Evolutionary conservation across 1,140 invertebrate species (phyloP).

Genomic region (Drosophila nannoptera): DNA sequence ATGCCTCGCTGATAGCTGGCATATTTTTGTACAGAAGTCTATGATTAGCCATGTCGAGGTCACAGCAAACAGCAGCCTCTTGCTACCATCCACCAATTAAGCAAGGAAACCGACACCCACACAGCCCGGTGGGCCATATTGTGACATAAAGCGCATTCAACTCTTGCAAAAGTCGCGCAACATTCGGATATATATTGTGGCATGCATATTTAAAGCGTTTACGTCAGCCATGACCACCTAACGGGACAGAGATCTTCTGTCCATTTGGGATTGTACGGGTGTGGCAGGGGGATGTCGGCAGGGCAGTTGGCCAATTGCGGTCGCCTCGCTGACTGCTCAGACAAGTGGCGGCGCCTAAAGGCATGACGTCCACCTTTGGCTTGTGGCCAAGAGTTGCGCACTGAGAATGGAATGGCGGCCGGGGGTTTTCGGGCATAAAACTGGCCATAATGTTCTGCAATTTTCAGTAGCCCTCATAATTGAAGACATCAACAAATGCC

Average conservation of each 20-base stretch:
- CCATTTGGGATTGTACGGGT: neutral
- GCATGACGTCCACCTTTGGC: conserved; percentile 65
- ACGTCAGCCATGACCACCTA: conserved; percentile 67
- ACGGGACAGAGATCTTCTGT: conserved; percentile 8
- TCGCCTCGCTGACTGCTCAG: conserved; percentile 34
- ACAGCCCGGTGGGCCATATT: conserved; percentile 16
- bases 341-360: conserved; percentile 57
- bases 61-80: conserved; percentile 6
- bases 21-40: conserved; percentile 39
- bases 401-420: conserved; percentile 3
- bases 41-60: conserved; percentile 60
- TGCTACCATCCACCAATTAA: neutral
- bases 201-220: conserved; percentile 67
- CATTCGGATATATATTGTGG: conserved; percentile 20
- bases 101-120: neutral
- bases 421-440: neutral
- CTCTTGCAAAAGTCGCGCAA: conserved; percentile 22
- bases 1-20: conserved; percentile 27
- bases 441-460: conserved; percentile 22
- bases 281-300: neutral
- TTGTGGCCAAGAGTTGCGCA: conserved; percentile 55
- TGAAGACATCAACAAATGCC: conserved; percentile 19
- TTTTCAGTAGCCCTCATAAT: conserved; percentile 26
- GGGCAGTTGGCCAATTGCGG: conserved; percentile 6
- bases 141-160: conserved; percentile 56